Evolutionary conservation across 2,888 invertebrate genomes (phyloP).

Genomic region (Drosophila rellima): DNA sequence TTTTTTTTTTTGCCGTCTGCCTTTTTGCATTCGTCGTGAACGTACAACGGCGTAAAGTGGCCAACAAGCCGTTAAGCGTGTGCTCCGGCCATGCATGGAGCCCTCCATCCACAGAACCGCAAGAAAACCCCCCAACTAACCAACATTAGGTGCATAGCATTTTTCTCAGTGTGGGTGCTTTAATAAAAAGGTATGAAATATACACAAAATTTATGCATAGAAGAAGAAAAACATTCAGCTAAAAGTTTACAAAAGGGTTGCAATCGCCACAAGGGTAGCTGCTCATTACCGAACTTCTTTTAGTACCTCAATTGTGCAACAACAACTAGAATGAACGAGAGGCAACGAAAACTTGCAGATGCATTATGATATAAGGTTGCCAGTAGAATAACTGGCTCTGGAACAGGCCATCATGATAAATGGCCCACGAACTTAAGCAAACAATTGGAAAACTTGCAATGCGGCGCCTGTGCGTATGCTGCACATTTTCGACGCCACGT

Average conservation of each 20-base stretch:
- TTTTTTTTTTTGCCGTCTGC: slow-evolving; percentile 48
- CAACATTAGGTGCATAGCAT: neutral
- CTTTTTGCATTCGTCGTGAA: slow-evolving; percentile 40
- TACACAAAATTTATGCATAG: neutral
- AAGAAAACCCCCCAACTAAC: slow-evolving; percentile 12
- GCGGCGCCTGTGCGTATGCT: slow-evolving; percentile 63
- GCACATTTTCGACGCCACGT: slow-evolving; percentile 39
- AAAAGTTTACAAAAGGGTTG: slow-evolving; percentile 53
- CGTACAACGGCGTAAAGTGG: slow-evolving; percentile 74
- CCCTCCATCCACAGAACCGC: slow-evolving; percentile 7
- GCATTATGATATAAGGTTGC: slow-evolving; percentile 56
- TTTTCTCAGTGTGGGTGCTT: slow-evolving; percentile 30
- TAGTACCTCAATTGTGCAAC: slow-evolving; percentile 40
- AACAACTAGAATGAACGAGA: slow-evolving; percentile 11
- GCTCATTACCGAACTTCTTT: slow-evolving; percentile 52
- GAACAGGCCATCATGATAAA: slow-evolving; percentile 43
- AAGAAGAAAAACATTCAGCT: neutral
- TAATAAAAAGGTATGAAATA: slow-evolving; percentile 25
- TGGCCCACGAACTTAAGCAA: slow-evolving; percentile 48
- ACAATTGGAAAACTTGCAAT: slow-evolving; percentile 50
- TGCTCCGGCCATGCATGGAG: slow-evolving; percentile 45
- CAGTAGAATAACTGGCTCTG: slow-evolving; percentile 28
- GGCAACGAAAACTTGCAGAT: slow-evolving; percentile 28
- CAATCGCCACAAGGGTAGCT: slow-evolving; percentile 25
- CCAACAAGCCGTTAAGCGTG: slow-evolving; percentile 78